Base-by-base conservation (phyloP, 1,140 invertebrate species). In the Pseudomyrmex concolor region DNA sequence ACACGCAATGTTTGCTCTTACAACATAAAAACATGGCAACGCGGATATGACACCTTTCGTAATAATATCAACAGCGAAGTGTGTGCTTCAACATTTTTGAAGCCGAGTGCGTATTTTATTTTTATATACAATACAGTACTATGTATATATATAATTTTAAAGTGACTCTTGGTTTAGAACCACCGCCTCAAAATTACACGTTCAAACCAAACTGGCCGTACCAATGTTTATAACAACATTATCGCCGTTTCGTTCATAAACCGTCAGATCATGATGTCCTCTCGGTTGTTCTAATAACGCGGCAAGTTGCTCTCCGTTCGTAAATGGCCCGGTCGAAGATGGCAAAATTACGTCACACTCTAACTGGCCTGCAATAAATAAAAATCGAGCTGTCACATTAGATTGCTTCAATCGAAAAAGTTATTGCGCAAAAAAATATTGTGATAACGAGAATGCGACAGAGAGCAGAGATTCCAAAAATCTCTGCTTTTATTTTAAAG, bases 151-250 rank as follows among this genome's bases (percentile, higher is more conserved):
- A 8, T 25, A 50, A 60, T 80, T 71, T 22, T 13, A 50, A 60
- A 59, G 2, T 9, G 34, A 34, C 34, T 34, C 34, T 25, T 25
- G 25, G 25, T 25, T 25, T 25, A 25, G 3, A 25, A 25, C 25
- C 25, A 25, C 34, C 5, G 34, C 34, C 0, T 34, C 34, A 34
- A 34, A 34, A 34, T 19, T 19, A 50, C 25, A 25, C 82, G 34
- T 34, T 34, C 85, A 92, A 84, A 92, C 91, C 25, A 92, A 87
- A 80, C 91, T 92, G 50, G 91, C 91, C 15, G 91, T 90, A 43
- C 91, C 91, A 22, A 92, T 92, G 34, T 92, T 92, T 34, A 92
- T 92, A 1, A 92, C 90, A 63, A 92, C 86, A n/a, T 92, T 92
- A 63, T 92, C 91, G 13, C 85, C 85, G 67, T 87, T 84, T 59